A percentile compares a stretch with the other conserved stretches of the same genome.
Evolutionary conservation across 2,888 invertebrate species (phyloP).

Genomic region (Stictocephala bisonia): DNA sequence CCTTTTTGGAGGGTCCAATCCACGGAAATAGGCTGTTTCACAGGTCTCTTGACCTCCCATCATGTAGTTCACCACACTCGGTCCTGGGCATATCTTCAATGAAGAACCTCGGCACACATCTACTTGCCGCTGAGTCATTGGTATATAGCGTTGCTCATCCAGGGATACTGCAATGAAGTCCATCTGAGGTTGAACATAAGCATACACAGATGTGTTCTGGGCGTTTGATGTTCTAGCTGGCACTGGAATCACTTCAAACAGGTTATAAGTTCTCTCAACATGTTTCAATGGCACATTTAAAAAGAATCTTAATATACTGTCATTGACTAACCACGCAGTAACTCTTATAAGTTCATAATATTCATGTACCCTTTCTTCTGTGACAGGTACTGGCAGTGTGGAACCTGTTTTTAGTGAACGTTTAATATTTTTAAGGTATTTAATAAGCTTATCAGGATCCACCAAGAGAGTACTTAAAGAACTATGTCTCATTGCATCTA

Average conservation of each 20-base stretch:
- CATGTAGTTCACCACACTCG: background rate
- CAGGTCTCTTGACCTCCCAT: background rate
- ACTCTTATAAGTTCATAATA: conserved; percentile 7
- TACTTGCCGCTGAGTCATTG: background rate
- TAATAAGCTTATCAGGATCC: background rate
- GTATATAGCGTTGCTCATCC: conserved; percentile 2
- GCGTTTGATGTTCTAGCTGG: background rate
- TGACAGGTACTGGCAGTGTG: conserved; percentile 9
- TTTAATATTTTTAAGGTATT: conserved; percentile 1
- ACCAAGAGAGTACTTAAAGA: background rate
- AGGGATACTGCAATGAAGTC: background rate
- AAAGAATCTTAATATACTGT: background rate
- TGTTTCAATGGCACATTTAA: conserved; percentile 16
- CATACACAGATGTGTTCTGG: background rate
- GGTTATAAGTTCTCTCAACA: background rate
- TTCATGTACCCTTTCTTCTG: conserved; percentile 2
- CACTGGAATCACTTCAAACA: conserved; percentile 3
- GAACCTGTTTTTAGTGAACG: background rate
- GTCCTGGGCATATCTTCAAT: background rate
- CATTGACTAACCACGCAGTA: background rate
- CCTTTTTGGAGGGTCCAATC: background rate
- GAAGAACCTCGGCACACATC: background rate
- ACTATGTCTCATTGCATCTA: conserved; percentile 1
- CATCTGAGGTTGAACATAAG: background rate
- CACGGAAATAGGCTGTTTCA: background rate